Base-by-base conservation (phyloP, 64 coral and sea anemone species). In the Stichodactyla helianthus region DNA sequence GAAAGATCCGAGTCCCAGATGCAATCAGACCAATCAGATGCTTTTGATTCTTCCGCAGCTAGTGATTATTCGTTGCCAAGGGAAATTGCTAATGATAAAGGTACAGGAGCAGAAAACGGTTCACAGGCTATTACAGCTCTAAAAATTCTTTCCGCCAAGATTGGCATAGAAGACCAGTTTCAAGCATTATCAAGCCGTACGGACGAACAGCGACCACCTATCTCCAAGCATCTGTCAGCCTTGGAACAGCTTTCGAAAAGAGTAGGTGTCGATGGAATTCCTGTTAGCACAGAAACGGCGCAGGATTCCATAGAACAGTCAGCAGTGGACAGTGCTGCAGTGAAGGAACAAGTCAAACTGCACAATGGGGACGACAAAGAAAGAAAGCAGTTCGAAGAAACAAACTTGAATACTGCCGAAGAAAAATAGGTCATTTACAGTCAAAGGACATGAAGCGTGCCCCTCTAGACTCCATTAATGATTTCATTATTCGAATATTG, bases 81-180 rank as follows among this genome's bases (percentile, higher is more conserved):
- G n/a, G 18, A 68, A 68, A 68, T 5, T 68, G 19, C 7, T 23
- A 68, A 68, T 23, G 68, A 74, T 81, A 81, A 84, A 62, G 13
- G n/a, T 16, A 84, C 82, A 13, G 57, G 27, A 5, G 50, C n/a
- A 20, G 84, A 91, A 55, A 91, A 57, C 54, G 89, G 89, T 13
- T 82, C 61, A 16, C 83, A 91, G 77, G 89, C 89, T n/a, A 84
- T 91, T 23, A 86, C 84, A 0, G 89, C 89, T 8, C 59, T 91
- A 19, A 86, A 60, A 17, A 63, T 50, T 13, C 89, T 91, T n/a
- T 86, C 84, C 54, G 84, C 84, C 65, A 86, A 86, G 62, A 59
- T 91, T 79, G 89, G 89, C 82, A 82, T 86, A 2, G 83, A 86
- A 71, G 84, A 84, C 83, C 54, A 82, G 7, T 54, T 82, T 57